Conservation (phyloP, 2,888 invertebrate genomes). For the Linnaemya tessellans region DNA sequence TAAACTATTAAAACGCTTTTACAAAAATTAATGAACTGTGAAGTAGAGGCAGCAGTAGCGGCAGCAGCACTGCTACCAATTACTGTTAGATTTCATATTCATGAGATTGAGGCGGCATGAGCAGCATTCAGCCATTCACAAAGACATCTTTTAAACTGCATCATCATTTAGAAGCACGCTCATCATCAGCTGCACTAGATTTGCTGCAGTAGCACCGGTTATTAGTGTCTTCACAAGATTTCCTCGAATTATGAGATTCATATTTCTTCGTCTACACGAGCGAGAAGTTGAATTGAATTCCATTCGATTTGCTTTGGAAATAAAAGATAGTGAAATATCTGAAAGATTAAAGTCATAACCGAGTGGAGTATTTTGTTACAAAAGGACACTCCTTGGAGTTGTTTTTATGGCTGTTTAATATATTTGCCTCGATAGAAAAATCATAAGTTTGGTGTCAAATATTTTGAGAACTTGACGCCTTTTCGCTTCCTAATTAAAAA, state of each 20-base stretch:
- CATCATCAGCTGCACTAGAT: slow-evolving; percentile 53
- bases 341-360: slow-evolving; percentile 55
- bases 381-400: slow-evolving; percentile 67
- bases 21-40: slow-evolving; percentile 68
- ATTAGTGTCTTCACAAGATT: slow-evolving; percentile 32
- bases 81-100: slow-evolving; percentile 43
- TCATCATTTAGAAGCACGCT: slow-evolving; percentile 32
- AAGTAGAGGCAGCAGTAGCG: slow-evolving; percentile 41
- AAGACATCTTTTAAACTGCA: slow-evolving; percentile 57
- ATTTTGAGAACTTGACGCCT: slow-evolving; percentile 76
- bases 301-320: slow-evolving; percentile 24
- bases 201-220: slow-evolving; percentile 38
- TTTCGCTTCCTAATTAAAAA: slow-evolving; percentile 65
- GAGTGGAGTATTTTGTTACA: slow-evolving; percentile 70
- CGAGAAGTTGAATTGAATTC: slow-evolving; percentile 22
- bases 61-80: slow-evolving; percentile 42
- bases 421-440: too few species aligned
- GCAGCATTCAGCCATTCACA: slow-evolving; percentile 38
- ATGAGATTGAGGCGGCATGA: slow-evolving; percentile 15
- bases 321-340: slow-evolving; percentile 22
- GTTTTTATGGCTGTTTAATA: slow-evolving; percentile 71
- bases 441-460: slow-evolving; percentile 78
- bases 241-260: slow-evolving; percentile 67
- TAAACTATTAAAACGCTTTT: slow-evolving; percentile 70
- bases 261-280: slow-evolving; percentile 68